phyloP scores from a whole-genome alignment of 2,113 vertebrate genomes.

The Mustela lutreola region DNA sequence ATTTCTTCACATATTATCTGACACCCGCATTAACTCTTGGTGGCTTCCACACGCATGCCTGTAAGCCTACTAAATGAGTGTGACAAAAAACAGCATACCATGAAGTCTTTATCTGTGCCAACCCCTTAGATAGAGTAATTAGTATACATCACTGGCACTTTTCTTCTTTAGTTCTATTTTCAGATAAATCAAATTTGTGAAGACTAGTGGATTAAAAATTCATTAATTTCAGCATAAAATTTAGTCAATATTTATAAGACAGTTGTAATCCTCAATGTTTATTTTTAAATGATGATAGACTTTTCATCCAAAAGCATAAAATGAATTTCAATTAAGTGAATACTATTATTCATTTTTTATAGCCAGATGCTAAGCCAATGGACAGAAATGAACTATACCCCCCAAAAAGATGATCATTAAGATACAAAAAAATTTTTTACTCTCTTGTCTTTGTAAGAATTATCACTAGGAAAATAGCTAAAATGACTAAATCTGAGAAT shows the following conservation, averaged over 20 bases:
- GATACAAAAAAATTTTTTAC: not conserved
- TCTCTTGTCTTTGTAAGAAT: not conserved
- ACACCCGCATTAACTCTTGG: not conserved
- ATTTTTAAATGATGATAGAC: not conserved
- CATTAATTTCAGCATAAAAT: conserved; percentile 57
- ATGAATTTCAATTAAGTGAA: conserved; percentile 29
- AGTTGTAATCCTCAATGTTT: conserved; percentile 22
- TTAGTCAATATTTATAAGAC: conserved; percentile 47
- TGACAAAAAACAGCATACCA: conserved; percentile 44
- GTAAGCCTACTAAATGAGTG: not conserved
- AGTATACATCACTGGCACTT: not conserved
- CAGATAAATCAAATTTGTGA: conserved; percentile 69
- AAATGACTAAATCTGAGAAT: conserved; percentile 25
- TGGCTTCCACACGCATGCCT: conserved; percentile 23
- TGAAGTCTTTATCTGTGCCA: not conserved
- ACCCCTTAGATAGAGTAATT: conserved; percentile 36
- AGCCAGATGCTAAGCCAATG: not conserved
- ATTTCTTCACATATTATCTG: conserved; percentile 22
- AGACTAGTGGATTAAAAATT: conserved; percentile 77
- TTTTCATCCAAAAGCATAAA: conserved; percentile 48
- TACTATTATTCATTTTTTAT: not conserved
- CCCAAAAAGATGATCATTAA: not conserved
- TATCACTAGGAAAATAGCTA: not conserved
- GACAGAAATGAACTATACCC: not conserved
- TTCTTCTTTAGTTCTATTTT: conserved; percentile 56